Evolutionary conservation across 2,888 invertebrate genomes (phyloP).

Genomic region (Chironomus riparius): DNA sequence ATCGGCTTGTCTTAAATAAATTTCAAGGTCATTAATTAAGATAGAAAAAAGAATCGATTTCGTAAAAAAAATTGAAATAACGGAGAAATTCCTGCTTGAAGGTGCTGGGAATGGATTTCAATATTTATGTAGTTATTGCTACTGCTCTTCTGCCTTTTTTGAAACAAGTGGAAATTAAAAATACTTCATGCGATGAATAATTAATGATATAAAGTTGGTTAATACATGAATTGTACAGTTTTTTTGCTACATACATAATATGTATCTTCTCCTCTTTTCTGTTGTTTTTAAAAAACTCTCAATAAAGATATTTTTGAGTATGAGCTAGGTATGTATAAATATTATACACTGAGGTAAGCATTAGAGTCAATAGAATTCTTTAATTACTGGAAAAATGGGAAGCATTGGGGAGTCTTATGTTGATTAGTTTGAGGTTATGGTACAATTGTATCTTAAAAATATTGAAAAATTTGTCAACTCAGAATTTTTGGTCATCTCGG

Average conservation of each 20-base stretch:
- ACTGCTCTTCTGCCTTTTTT: no score
- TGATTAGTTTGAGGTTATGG: no score
- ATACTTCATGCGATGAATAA: not conserved
- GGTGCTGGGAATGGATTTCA: not conserved
- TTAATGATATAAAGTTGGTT: not conserved
- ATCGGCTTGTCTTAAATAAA: not conserved
- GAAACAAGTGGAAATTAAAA: not conserved
- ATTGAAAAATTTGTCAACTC: not conserved
- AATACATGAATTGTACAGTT: no score
- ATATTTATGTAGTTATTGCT: no score
- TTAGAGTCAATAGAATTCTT: not conserved
- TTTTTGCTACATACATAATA: no score
- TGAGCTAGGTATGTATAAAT: not conserved
- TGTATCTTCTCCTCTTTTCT: no score
- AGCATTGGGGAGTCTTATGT: not conserved
- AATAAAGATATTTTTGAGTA: not conserved
- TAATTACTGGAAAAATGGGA: not conserved
- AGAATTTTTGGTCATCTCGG: no score
- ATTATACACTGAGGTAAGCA: not conserved
- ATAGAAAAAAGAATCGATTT: not conserved
- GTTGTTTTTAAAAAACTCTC: no score
- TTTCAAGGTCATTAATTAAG: conserved; percentile 6
- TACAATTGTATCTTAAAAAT: no score
- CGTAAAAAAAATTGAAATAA: not conserved
- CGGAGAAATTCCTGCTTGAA: not conserved